Evolutionary conservation across 2,797 vertebrate genomes (phyloP).

Genomic region (Sebastes vulpes): DNA sequence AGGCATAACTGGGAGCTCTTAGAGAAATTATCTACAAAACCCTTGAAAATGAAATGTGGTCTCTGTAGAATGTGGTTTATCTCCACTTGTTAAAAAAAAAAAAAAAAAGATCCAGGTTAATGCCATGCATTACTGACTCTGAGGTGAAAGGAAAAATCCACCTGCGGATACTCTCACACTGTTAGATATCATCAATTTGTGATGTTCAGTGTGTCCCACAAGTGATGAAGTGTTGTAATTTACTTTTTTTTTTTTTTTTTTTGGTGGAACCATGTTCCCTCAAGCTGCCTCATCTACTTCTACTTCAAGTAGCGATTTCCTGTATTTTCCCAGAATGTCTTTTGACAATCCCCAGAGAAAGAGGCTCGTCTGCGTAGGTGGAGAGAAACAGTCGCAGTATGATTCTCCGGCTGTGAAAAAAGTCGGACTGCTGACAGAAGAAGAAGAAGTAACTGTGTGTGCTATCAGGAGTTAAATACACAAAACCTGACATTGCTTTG

Average conservation of each 20-base stretch:
- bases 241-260: slow-evolving; percentile 1
- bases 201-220: slow-evolving; percentile 30
- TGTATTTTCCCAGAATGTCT: slow-evolving; percentile 29
- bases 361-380: slow-evolving; percentile 4
- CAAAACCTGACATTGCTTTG: not conserved
- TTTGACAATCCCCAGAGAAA: slow-evolving; percentile 28
- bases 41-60: slow-evolving; percentile 54
- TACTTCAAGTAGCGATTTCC: slow-evolving; percentile 24
- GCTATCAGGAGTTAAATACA: slow-evolving; percentile 5
- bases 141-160: slow-evolving; percentile 38
- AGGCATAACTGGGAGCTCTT: slow-evolving; percentile 65
- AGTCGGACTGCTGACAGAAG: not conserved
- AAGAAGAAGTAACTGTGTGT: slow-evolving; percentile 9
- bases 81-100: slow-evolving; percentile 18
- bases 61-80: slow-evolving; percentile 41
- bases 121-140: slow-evolving; percentile 31
- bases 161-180: slow-evolving; percentile 14
- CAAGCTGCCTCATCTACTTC: slow-evolving; percentile 16
- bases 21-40: slow-evolving; percentile 68
- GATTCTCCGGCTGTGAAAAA: not conserved
- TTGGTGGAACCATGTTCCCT: slow-evolving; percentile 2
- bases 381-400: not conserved
- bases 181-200: slow-evolving; percentile 36
- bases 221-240: slow-evolving; percentile 44
- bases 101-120: slow-evolving; percentile 33